phyloP scores from a whole-genome alignment of 53 echinoderm and acorn worm species.

The Astropecten irregularis region DNA sequence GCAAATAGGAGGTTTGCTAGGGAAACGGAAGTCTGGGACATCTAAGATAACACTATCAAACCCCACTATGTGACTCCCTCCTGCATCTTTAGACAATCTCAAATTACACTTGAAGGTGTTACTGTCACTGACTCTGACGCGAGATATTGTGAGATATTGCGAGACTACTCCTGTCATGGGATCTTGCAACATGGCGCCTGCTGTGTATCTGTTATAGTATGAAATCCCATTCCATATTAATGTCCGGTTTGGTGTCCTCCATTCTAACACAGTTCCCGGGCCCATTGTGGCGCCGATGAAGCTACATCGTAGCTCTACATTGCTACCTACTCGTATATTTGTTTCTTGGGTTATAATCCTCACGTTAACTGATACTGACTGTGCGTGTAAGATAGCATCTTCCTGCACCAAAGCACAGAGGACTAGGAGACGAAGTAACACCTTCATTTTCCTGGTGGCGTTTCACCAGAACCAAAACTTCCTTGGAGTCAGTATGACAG shows the following conservation, averaged over 20 bases:
- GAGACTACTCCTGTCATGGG: not conserved
- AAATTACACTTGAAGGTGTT: slow-evolving; percentile 7
- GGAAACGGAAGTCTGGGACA: slow-evolving; percentile 3
- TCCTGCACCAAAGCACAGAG: not conserved
- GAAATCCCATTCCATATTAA: slow-evolving; percentile 24
- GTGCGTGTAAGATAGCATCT: not conserved
- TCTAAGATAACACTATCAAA: slow-evolving; percentile 1
- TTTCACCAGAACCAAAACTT: not conserved
- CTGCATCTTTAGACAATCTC: not conserved
- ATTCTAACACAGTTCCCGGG: not conserved
- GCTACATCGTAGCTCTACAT: slow-evolving; percentile 12
- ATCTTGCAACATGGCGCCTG: not conserved
- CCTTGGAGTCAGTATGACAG: too few relatives aligned
- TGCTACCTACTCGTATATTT: not conserved
- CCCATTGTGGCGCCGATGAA: slow-evolving; percentile 9
- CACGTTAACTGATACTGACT: not conserved
- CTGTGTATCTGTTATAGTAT: not conserved
- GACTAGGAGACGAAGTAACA: not conserved
- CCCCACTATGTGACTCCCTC: not conserved
- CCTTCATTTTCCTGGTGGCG: slow-evolving; percentile 21
- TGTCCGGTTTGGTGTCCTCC: slow-evolving; percentile 14
- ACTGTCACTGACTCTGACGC: not conserved
- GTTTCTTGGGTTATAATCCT: not conserved
- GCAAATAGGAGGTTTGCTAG: not conserved
- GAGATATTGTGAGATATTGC: slow-evolving; percentile 3